These are phyloP conservation scores for Clarias gariepinus DNA, from an alignment of 2,113 vertebrate genomes.

Conservation along the genomic window DNA sequence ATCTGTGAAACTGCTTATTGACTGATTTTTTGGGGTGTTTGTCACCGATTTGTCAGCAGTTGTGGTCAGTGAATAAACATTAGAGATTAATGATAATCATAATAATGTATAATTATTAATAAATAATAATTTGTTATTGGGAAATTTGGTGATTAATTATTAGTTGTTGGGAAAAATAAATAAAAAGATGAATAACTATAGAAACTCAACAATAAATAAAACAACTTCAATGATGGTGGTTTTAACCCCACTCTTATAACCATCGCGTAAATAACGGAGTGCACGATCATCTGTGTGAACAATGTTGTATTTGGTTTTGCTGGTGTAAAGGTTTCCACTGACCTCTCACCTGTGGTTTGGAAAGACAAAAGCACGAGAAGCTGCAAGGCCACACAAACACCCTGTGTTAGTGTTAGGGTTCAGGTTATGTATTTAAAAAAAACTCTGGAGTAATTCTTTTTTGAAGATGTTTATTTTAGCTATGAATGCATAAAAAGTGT, in stretches of 20 bases:
- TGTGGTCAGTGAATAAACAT: background rate
- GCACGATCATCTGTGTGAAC: background rate
- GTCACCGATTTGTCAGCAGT: background rate
- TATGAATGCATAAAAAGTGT: background rate
- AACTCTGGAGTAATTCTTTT: background rate
- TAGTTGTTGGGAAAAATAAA: background rate
- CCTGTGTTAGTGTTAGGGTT: background rate
- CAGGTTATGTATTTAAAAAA: too few relatives aligned
- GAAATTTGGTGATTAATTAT: background rate
- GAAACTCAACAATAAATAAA: background rate
- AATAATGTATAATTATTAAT: too few relatives aligned
- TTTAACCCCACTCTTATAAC: background rate
- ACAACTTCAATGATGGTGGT: background rate
- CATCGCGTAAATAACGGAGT: background rate
- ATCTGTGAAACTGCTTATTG: background rate
- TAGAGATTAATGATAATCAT: background rate
- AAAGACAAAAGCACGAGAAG: background rate
- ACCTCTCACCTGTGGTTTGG: background rate
- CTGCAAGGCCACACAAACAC: background rate
- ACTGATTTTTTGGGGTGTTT: too few relatives aligned
- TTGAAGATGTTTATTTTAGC: background rate
- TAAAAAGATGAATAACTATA: too few relatives aligned
- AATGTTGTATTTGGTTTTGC: background rate
- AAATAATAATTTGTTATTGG: background rate
- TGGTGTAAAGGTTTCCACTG: background rate